These are phyloP conservation scores for Oryzias curvinotus DNA, from an alignment of 2,113 vertebrate species.

Conservation along the genomic window DNA sequence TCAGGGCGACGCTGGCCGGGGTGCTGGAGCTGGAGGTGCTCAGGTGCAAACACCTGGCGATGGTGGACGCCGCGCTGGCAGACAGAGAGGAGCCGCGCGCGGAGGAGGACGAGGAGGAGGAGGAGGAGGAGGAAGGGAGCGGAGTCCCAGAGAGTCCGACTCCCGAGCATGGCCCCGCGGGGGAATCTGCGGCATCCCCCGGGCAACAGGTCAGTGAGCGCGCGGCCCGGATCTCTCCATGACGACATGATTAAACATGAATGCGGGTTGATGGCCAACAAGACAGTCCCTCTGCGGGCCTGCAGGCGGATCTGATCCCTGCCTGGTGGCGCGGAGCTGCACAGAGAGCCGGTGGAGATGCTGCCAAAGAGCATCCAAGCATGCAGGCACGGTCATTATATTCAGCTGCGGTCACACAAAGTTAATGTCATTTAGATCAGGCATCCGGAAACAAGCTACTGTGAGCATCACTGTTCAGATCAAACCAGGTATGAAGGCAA, in stretches of 20 bases:
- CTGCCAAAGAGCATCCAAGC: slow-evolving; percentile 44
- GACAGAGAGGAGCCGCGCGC: slow-evolving; percentile 45
- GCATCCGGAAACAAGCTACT: slow-evolving; percentile 14
- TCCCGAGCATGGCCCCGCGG: slow-evolving; percentile 38
- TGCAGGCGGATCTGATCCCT: slow-evolving; percentile 32
- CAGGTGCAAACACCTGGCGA: slow-evolving; percentile 74
- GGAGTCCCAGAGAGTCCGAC: slow-evolving; percentile 44
- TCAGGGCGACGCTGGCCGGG: slow-evolving; percentile 82
- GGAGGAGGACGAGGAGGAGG: slow-evolving; percentile 10
- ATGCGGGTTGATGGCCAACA: slow-evolving; percentile 55
- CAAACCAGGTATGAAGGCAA: slow-evolving; percentile 26
- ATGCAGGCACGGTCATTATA: slow-evolving; percentile 11
- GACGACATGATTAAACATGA: slow-evolving; percentile 60
- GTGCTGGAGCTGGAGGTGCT: slow-evolving; percentile 81
- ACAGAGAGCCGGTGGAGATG: slow-evolving; percentile 32
- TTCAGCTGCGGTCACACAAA: slow-evolving; percentile 30
- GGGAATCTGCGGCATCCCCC: slow-evolving; percentile 65
- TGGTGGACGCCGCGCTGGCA: slow-evolving; percentile 74
- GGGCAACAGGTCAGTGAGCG: slow-evolving; percentile 81
- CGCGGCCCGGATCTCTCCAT: slow-evolving; percentile 37
- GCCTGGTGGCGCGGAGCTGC: slow-evolving; percentile 34
- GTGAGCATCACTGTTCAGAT: slow-evolving; percentile 48
- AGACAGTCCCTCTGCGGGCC: slow-evolving; percentile 45
- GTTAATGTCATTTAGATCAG: slow-evolving; percentile 55
- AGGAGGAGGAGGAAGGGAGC: slow-evolving; percentile 7